phyloP scores from a whole-genome alignment of 2,888 invertebrate species.

The Epinotia ramella region DNA sequence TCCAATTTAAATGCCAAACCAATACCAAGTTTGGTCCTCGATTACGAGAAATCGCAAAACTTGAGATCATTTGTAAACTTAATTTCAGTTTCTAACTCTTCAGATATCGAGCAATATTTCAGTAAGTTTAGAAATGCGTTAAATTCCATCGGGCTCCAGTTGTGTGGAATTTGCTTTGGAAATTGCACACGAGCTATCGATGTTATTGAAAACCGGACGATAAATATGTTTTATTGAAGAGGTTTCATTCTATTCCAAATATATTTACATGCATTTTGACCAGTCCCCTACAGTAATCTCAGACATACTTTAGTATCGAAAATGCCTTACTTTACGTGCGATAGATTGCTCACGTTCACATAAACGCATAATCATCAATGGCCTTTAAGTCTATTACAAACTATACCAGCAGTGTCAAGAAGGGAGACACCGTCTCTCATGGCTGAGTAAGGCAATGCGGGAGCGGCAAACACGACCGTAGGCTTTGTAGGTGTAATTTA shows the following conservation, averaged over 20 bases:
- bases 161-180: not conserved
- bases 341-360: too few relatives aligned
- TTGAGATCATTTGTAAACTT: constrained; percentile 25
- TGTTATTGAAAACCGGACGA: not conserved
- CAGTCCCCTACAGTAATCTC: not conserved
- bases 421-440: too few relatives aligned
- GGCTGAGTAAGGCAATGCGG: too few relatives aligned
- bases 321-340: not conserved
- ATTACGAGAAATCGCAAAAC: constrained; percentile 14
- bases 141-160: not conserved
- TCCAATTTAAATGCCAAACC: not conserved
- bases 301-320: not conserved
- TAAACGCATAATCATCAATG: too few relatives aligned
- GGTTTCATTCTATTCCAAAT: not conserved
- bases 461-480: too few relatives aligned
- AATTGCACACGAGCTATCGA: not conserved
- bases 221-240: not conserved
- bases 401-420: too few relatives aligned
- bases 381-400: too few relatives aligned
- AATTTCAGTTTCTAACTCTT: constrained; percentile 16
- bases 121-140: constrained; percentile 1
- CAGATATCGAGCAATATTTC: constrained; percentile 5
- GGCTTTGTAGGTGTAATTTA: too few relatives aligned
- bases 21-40: constrained; percentile 4
- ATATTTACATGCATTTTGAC: not conserved